Conservation (phyloP, 53 echinoderm and acorn worm species). For the Patiria pectinifera region DNA sequence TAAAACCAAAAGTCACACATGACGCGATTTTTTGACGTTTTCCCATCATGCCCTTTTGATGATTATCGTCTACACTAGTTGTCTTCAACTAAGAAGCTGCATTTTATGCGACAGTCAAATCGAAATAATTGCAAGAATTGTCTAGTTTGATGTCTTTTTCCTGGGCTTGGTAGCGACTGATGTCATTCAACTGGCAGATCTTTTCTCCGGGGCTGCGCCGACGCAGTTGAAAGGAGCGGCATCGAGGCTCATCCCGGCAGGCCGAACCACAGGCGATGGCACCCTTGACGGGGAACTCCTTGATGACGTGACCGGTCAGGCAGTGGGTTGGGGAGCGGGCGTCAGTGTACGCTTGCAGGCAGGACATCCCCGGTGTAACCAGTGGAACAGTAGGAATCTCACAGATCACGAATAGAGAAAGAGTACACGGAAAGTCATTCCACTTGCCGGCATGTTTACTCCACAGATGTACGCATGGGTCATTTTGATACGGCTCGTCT, state of each 20-base stretch:
- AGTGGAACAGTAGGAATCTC: too few relatives aligned
- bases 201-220: neutral
- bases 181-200: conserved; percentile 4
- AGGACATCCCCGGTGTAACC: too few relatives aligned
- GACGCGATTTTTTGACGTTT: too few relatives aligned
- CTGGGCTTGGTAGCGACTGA: neutral
- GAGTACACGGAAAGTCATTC: too few relatives aligned
- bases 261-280: neutral
- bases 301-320: conserved; percentile 27
- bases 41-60: too few relatives aligned
- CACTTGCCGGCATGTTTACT: too few relatives aligned
- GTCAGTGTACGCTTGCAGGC: neutral
- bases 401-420: too few relatives aligned
- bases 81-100: too few relatives aligned
- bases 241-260: neutral
- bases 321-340: neutral
- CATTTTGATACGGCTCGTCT: too few relatives aligned
- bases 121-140: neutral
- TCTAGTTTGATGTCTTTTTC: neutral
- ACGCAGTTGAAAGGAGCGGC: neutral
- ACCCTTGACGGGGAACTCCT: conserved; percentile 4
- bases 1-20: too few relatives aligned
- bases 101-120: neutral
- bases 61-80: too few relatives aligned
- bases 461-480: too few relatives aligned